phyloP scores from a whole-genome alignment of 2,888 invertebrate species.

The Apomyelois bistriatella region DNA sequence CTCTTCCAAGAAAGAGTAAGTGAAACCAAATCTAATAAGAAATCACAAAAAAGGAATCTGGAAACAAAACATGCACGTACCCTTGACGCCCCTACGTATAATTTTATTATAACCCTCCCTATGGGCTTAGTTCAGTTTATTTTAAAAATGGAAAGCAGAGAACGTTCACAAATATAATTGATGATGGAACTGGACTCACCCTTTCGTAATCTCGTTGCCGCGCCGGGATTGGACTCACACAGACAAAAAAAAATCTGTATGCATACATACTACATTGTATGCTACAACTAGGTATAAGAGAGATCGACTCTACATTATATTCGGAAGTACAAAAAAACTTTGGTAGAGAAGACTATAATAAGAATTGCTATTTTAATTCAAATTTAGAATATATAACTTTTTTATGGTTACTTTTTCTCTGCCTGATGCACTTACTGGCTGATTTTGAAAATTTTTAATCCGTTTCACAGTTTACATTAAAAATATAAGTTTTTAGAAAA shows the following conservation, averaged over 20 bases:
- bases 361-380: no score
- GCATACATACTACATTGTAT: background rate
- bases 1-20: conserved; percentile 46
- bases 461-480: background rate
- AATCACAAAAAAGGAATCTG: background rate
- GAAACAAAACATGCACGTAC: conserved; percentile 15
- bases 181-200: conserved; percentile 60
- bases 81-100: conserved; percentile 39
- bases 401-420: no score
- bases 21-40: background rate
- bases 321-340: no score
- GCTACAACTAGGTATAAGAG: no score
- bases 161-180: conserved; percentile 69
- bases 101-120: conserved; percentile 61
- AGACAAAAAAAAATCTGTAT: conserved; percentile 9
- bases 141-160: conserved; percentile 71
- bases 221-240: conserved; percentile 25
- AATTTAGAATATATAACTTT: no score
- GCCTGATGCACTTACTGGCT: background rate
- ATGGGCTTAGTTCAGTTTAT: conserved; percentile 52
- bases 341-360: no score
- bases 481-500: background rate
- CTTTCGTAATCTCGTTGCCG: conserved; percentile 58
- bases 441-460: background rate
- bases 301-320: no score